phyloP scores from a whole-genome alignment of 2,797 vertebrate species.

The Molossus alvarezi region DNA sequence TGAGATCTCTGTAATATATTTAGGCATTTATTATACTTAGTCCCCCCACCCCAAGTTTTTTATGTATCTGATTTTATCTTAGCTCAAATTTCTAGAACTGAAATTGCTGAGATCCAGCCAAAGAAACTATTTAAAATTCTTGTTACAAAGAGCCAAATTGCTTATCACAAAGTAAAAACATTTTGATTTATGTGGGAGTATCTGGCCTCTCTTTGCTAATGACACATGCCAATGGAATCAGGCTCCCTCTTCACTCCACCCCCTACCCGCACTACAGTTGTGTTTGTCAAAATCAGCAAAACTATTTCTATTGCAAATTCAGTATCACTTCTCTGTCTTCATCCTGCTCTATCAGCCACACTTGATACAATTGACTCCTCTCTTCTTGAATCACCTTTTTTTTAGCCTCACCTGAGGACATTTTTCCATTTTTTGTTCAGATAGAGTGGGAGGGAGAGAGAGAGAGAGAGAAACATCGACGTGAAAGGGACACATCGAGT shows the following conservation, averaged over 20 bases:
- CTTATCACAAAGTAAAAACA: not conserved
- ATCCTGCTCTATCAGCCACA: not conserved
- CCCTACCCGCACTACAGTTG: not conserved
- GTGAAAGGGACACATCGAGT: too few species aligned
- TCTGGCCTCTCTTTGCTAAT: not conserved
- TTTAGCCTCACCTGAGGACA: too few species aligned
- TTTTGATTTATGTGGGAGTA: not conserved
- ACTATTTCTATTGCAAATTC: not conserved
- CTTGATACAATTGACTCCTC: not conserved
- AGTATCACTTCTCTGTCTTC: not conserved
- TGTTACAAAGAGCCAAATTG: not conserved
- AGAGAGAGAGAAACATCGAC: too few species aligned
- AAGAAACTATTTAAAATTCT: slow-evolving; percentile 31
- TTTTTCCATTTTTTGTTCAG: too few species aligned
- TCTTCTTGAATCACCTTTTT: not conserved
- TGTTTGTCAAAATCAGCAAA: not conserved
- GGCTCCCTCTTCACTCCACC: not conserved
- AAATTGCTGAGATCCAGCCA: not conserved
- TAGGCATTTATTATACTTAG: not conserved
- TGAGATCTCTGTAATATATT: not conserved
- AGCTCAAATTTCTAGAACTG: not conserved
- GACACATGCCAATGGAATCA: not conserved
- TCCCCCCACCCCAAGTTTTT: not conserved
- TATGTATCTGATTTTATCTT: not conserved
- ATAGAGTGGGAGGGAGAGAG: too few species aligned